A percentile compares a stretch with the other conserved stretches of the same genome.
Conservation (phyloP, 2,113 vertebrate genomes). For the Protobothrops flavoviridis region DNA sequence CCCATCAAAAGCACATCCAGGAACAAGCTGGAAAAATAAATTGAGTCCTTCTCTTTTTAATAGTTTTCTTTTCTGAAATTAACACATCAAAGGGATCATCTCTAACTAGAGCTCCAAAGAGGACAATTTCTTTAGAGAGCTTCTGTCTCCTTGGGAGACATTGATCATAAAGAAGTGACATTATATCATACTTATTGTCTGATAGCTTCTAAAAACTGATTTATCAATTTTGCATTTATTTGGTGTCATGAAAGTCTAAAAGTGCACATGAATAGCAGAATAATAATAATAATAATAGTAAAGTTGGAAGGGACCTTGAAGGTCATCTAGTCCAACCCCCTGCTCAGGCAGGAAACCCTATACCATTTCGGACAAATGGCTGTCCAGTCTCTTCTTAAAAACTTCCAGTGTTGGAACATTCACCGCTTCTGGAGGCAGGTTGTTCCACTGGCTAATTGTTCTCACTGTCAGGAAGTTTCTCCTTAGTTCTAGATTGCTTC, state of each 20-base stretch:
- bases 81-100: not conserved
- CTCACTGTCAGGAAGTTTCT: no score
- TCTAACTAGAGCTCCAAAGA: not conserved
- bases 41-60: constrained; percentile 29
- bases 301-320: no score
- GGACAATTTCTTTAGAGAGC: not conserved
- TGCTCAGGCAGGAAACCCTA: no score
- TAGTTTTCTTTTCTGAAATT: constrained; percentile 44
- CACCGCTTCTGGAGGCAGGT: no score
- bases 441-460: no score
- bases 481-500: no score
- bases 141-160: not conserved
- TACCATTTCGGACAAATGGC: no score
- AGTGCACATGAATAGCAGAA: not conserved
- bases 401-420: no score
- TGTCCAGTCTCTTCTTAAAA: no score
- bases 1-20: constrained; percentile 9
- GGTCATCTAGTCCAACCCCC: no score
- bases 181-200: not conserved
- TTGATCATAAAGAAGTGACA: not conserved
- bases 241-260: not conserved
- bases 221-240: not conserved
- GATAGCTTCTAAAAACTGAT: not conserved
- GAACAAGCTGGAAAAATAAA: constrained; percentile 34
- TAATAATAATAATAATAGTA: no score